Evolutionary conservation across 2,888 invertebrate genomes (phyloP).

Genomic region (Cosmia pyralina): DNA sequence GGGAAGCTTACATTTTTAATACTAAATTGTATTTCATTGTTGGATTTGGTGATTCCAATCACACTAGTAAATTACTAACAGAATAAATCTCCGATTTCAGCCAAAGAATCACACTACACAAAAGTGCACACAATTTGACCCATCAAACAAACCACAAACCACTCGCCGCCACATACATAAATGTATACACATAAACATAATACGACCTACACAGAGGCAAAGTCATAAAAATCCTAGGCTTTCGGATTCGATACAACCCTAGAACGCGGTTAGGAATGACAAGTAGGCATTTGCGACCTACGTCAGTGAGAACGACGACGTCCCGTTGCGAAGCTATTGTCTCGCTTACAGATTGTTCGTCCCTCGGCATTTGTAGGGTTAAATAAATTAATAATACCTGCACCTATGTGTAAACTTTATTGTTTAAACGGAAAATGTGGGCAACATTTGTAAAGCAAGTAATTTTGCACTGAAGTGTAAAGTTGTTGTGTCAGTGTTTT

Average conservation of each 20-base stretch:
- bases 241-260: constrained; percentile 51
- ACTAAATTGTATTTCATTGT: neutral
- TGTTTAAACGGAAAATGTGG: neutral
- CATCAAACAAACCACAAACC: neutral
- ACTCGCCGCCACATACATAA: constrained; percentile 39
- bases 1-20: constrained; percentile 12
- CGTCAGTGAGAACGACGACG: constrained; percentile 44
- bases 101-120: neutral
- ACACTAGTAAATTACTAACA: neutral
- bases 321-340: constrained; percentile 57
- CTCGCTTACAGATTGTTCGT: constrained; percentile 55
- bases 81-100: neutral
- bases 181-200: constrained; percentile 44
- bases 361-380: constrained; percentile 55
- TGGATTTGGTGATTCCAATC: neutral
- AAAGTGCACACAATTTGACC: constrained; percentile 15
- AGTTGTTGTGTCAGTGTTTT: neutral
- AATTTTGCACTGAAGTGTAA: constrained; percentile 8
- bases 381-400: constrained; percentile 58
- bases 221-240: constrained; percentile 53
- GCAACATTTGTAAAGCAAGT: constrained; percentile 8
- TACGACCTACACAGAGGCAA: constrained; percentile 35
- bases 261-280: constrained; percentile 57
- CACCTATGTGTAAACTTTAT: constrained; percentile 28
- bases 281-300: constrained; percentile 60